A percentile compares a stretch with the other conserved stretches of the same genome.
Evolutionary conservation across 2,113 vertebrate genomes (phyloP).

Genomic region (Tyrannus savana): DNA sequence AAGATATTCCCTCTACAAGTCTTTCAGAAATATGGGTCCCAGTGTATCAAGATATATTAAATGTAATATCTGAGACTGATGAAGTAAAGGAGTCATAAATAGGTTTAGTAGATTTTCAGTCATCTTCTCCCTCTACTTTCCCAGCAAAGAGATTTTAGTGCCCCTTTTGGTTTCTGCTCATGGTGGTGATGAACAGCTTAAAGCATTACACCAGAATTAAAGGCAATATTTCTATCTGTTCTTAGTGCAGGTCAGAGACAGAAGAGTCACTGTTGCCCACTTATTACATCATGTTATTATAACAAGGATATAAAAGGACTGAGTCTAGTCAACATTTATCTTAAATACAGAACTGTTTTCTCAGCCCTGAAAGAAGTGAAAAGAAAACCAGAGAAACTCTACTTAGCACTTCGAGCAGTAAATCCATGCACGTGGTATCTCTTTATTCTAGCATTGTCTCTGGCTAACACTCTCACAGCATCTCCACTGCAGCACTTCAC

Average conservation of each 20-base stretch:
- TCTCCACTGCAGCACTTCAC: neutral
- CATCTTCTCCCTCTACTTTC: neutral
- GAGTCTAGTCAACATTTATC: neutral
- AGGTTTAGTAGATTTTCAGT: neutral
- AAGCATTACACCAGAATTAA: neutral
- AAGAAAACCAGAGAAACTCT: neutral
- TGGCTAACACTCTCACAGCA: neutral
- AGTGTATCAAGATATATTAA: neutral
- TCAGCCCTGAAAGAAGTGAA: neutral
- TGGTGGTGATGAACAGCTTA: neutral
- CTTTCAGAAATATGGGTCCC: neutral
- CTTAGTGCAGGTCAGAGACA: neutral
- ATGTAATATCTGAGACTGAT: neutral
- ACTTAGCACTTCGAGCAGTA: neutral
- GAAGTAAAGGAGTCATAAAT: neutral
- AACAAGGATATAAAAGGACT: neutral
- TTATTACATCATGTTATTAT: neutral
- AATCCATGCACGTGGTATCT: neutral
- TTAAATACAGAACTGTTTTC: neutral
- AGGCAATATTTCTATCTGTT: neutral
- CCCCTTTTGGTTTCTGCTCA: neutral
- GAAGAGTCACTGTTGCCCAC: neutral
- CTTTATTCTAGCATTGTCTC: neutral
- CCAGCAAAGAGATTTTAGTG: neutral
- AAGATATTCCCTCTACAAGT: neutral